phyloP scores from a whole-genome alignment of 2,113 vertebrate genomes.

The Silurus asotus region DNA sequence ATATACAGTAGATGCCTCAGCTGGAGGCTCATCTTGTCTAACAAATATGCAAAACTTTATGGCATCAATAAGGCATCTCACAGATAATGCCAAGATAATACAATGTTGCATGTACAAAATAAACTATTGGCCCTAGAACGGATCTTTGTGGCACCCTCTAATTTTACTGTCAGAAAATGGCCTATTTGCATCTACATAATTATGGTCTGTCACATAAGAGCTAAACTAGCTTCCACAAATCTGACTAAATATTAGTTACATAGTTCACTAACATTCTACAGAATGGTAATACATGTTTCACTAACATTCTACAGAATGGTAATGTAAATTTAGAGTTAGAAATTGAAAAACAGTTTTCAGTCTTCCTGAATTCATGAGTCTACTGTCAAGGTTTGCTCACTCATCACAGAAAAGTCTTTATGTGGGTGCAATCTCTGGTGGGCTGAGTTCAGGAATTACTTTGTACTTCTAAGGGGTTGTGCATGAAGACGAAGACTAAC shows the following conservation, averaged over 20 bases:
- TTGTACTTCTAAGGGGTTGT: neutral
- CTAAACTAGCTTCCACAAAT: neutral
- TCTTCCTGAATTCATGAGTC: neutral
- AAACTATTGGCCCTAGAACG: neutral
- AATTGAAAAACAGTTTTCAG: neutral
- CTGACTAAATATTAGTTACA: neutral
- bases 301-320: neutral
- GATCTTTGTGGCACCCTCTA: neutral
- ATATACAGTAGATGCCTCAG: neutral
- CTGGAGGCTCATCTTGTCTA: neutral
- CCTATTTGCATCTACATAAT: neutral
- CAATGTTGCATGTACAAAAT: neutral
- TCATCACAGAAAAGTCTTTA: neutral
- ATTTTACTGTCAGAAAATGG: neutral
- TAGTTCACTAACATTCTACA: neutral
- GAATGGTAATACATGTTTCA: neutral
- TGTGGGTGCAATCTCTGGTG: neutral
- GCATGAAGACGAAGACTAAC: neutral
- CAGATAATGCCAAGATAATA: neutral
- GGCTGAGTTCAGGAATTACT: neutral
- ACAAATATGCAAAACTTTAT: neutral
- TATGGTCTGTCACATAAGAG: neutral
- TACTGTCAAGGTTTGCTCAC: neutral
- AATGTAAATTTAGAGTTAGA: neutral
- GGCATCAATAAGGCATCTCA: neutral